These are phyloP conservation scores for Agrochola lychnidis DNA, from an alignment of 2,888 invertebrate species.

Conservation along the genomic window DNA sequence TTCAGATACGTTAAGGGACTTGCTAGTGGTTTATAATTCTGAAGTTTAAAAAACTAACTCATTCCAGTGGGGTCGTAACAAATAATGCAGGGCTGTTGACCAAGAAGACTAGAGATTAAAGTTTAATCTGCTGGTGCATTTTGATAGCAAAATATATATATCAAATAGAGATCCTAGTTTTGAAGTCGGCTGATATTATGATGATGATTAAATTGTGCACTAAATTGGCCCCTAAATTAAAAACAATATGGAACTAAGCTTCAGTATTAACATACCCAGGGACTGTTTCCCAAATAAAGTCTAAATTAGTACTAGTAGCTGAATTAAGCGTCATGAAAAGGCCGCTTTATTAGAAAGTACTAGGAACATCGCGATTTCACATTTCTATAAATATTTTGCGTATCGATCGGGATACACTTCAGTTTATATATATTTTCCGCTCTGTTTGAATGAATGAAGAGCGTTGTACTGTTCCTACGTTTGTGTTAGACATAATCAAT, in stretches of 20 bases:
- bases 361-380: slow-evolving; percentile 27
- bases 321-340: not conserved
- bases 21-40: not conserved
- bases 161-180: not conserved
- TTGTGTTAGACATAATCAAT: slow-evolving; percentile 30
- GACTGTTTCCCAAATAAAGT: not conserved
- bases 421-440: slow-evolving; percentile 46
- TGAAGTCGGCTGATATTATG: not conserved
- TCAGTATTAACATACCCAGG: too few species aligned
- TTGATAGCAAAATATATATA: not conserved
- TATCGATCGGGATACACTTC: slow-evolving; percentile 41
- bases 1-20: not conserved
- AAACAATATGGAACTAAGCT: too few species aligned
- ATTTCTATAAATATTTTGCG: slow-evolving; percentile 42
- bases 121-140: not conserved
- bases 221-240: not conserved
- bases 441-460: slow-evolving; percentile 47
- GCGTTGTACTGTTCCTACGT: slow-evolving; percentile 23
- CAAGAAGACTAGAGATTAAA: not conserved
- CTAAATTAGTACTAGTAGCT: too few species aligned
- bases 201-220: not conserved
- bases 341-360: slow-evolving; percentile 1
- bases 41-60: not conserved
- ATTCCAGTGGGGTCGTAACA: not conserved
- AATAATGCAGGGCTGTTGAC: not conserved